Evolutionary conservation across 2,888 invertebrate genomes (phyloP), one percentile per base, ranked within the genome.

Genomic region (Pseudoips prasinana): DNA sequence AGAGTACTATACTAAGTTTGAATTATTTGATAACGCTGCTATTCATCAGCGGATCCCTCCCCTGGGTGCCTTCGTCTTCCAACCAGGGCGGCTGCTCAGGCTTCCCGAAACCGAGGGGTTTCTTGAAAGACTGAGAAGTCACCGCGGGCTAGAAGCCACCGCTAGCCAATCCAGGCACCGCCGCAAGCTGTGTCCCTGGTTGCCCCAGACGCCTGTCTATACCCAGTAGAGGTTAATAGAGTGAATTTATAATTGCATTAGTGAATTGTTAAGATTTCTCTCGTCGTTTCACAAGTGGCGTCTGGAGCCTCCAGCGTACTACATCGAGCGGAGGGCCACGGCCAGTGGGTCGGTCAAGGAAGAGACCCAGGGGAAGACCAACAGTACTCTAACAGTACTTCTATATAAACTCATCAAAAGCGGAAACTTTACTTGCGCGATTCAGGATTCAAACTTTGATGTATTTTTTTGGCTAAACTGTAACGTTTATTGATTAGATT

Each of bases 361-460:
- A 46, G 44, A 23, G 33, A 46, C 48, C 46, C 48, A 48, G 49
- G 49, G 46, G 49, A 46, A 48, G 43, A 43, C 37, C 46, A 7
- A 31, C 1, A 1, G 30, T 19, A 10, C 10, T 0, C 7, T 19
- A 10, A 14, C 23, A 28, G 6, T 2, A 1, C 9, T 8, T 14
- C 18, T 31, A 26, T 29, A 9, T 20, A 37, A 22, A 1, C 14
- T 9, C 10, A 7, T 0, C 4, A 7, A 7, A 10, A 8, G 10
- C 4, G 28, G 27, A 33, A 42, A 46, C 29, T 48, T 48, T 1
- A 5, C 30, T 42, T 30, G 43, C 49, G 46, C 37, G 49, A 48
- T 42, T 30, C 7, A 46, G 49, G 1, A 25, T 14, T 28, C 0
- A 8, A 8, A 28, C 20, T 32, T 32, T 22, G n/a, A 14, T 11